Evolutionary conservation across 2,797 vertebrate species (phyloP), one percentile per base, ranked within the genome.

Genomic region (Limosa lapponica): DNA sequence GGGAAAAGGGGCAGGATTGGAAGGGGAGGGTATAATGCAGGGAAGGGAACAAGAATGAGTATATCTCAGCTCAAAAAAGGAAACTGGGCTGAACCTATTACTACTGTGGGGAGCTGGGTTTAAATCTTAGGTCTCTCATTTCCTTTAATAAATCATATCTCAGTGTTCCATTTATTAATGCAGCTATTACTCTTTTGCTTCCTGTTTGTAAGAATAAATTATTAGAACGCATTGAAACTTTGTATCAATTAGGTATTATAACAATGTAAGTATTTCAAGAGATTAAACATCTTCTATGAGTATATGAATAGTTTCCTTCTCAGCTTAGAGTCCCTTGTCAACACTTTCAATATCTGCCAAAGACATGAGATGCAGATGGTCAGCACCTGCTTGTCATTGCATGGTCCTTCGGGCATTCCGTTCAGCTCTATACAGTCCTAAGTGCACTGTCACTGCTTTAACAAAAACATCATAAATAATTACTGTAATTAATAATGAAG

Each of bases 381-480:
- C 89, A 96, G 79, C 92, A 96, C 95, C 94, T 94, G 93, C 85
- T 92, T 74, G 71, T 79, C 72, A 49, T 65, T 13, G 1, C 37
- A 43, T 19, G 43, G 22, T 82, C 77, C 95, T 95, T 78, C 5
- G 8, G 94, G 92, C 84, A 28, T 74, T 74, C 58, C n/a, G 11
- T 82, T 93, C 0, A 0, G 57, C 72, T 90, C n/a, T 36, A 28
- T 55, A 18, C 39, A 90, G 72, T 93, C 69, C 80, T 91, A 52
- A 96, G 80, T 90, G 85, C 39, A 52, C 75, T 96, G 94, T 84
- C 91, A 93, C 73, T 84, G 62, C 87, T 75, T 79, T 94, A 94
- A 90, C 86, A 94, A 89, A 96, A 77, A 57, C 78, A 92, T 94
- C 86, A 94, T 90, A 89, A 92, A 84, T 93, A 93, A 94, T 94